Base-by-base conservation (phyloP, 1,140 invertebrate genomes). In the Oscheius sp. region DNA sequence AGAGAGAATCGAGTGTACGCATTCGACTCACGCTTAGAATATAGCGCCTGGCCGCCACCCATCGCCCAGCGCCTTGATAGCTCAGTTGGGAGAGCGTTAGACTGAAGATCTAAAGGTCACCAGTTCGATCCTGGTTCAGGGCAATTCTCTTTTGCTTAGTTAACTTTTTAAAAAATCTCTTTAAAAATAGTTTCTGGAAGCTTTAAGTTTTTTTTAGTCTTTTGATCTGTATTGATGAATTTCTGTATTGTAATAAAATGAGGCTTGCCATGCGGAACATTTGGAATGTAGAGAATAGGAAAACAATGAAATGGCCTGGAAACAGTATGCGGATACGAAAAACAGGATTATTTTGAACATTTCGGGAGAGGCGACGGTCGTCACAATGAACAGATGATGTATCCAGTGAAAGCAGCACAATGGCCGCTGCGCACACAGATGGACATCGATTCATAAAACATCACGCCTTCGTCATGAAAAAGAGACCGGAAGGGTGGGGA, bases 41-140 rank as follows among this genome's bases (percentile, higher is more conserved):
- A n/a, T n/a, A n/a, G n/a, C n/a, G n/a, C n/a, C n/a, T n/a, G n/a
- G n/a, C n/a, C n/a, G n/a, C n/a, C n/a, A n/a, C n/a, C n/a, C n/a
- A n/a, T n/a, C n/a, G n/a, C n/a, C n/a, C n/a, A n/a, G n/a, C n/a
- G 68, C 68, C 68, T 61, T 46, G 52, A 82, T 82, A 81, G 80
- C 81, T 81, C 80, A 82, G 80, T 82, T 78, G 81, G 80, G 80
- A 82, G 81, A 83, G 80, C 80, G 80, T 81, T 81, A 81, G 80
- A 81, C 80, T 81, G 80, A 81, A 81, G 80, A 79, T 79, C 78
- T 79, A 79, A 79, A 79, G 68, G 78, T 79, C 78, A 58, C 78
- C 71, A 77, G 78, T 79, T 79, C 78, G 73, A 79, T 79, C 78
- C 78, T 77, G 76, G 76, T 65, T 76, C 49, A 20, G 15, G 7